A percentile compares a stretch with the other conserved stretches of the same genome.
phyloP scores from a whole-genome alignment of 2,797 vertebrate species.

The Pangasius djambal region DNA sequence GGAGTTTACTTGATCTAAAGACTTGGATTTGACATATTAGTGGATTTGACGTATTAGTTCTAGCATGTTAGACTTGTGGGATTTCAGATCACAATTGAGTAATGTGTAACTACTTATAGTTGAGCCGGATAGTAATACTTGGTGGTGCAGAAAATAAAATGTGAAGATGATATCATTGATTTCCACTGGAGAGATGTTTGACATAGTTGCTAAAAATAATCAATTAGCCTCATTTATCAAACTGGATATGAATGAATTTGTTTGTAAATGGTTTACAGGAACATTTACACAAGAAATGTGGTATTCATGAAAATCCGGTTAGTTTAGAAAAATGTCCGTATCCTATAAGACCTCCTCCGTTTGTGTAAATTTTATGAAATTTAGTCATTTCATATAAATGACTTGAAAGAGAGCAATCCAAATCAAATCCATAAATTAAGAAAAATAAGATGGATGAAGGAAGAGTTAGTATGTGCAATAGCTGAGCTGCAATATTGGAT shows the following conservation, averaged over 20 bases:
- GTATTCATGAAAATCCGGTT: background rate
- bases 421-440: background rate
- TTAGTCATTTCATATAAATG: background rate
- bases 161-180: background rate
- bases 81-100: background rate
- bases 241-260: background rate
- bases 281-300: background rate
- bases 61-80: background rate
- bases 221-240: background rate
- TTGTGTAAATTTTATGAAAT: background rate
- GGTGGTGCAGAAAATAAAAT: background rate
- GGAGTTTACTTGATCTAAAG: background rate
- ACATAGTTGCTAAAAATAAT: background rate
- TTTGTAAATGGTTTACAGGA: background rate
- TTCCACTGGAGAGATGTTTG: background rate
- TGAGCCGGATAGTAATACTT: background rate
- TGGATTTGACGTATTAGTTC: background rate
- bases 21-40: background rate
- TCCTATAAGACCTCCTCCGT: background rate
- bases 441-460: background rate
- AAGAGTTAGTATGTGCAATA: background rate
- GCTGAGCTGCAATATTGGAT: background rate
- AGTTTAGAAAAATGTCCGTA: background rate
- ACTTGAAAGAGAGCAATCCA: background rate
- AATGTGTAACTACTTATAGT: background rate